A percentile compares a stretch with the other conserved stretches of the same genome.
Evolutionary conservation across 2,888 invertebrate genomes (phyloP).

Genomic region (Stratiomys singularior): DNA sequence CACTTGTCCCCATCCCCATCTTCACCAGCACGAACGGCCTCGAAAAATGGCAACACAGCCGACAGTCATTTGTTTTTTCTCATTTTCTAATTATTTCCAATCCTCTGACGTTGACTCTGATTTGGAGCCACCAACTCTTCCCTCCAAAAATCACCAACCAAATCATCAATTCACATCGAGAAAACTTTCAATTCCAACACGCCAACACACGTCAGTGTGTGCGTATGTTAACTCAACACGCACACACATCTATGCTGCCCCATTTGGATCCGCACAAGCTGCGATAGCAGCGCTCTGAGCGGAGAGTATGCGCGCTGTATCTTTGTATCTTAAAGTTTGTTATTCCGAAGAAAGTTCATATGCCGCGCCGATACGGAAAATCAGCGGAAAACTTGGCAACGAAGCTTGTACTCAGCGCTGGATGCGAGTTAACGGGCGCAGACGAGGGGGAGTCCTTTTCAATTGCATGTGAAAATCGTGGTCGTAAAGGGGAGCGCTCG

Average conservation of each 20-base stretch:
- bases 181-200: neutral
- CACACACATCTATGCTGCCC: neutral
- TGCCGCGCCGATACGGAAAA: neutral
- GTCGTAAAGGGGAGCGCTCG: neutral
- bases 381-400: neutral
- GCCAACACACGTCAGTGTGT: neutral
- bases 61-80: neutral
- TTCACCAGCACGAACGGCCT: neutral
- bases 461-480: no score
- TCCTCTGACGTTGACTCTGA: neutral
- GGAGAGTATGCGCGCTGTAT: constrained; percentile 5
- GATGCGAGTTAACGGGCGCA: neutral
- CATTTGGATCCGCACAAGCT: neutral
- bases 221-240: neutral
- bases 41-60: neutral
- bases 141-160: constrained; percentile 1
- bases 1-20: neutral
- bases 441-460: neutral
- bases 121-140: constrained; percentile 1
- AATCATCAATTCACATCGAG: neutral
- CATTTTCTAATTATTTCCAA: neutral
- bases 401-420: neutral
- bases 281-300: neutral
- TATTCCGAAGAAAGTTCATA: neutral
- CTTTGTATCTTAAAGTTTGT: neutral